Evolutionary conservation across 2,797 vertebrate genomes (phyloP).

Genomic region (Thamnophis elegans): DNA sequence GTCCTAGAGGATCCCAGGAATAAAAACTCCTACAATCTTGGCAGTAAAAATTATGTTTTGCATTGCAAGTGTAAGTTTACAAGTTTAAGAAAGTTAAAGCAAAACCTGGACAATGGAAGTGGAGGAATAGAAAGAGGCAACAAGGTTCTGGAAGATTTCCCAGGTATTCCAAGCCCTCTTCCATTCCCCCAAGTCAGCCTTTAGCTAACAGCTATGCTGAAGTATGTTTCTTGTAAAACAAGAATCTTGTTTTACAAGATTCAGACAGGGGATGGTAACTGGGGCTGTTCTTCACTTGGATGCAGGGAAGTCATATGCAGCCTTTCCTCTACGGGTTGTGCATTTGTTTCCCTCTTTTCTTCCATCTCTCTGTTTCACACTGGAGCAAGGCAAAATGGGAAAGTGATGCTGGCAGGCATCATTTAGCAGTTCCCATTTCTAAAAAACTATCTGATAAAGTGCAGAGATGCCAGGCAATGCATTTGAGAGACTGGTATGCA

Average conservation of each 20-base stretch:
- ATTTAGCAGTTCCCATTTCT: neutral
- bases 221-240: neutral
- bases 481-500: neutral
- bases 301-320: neutral
- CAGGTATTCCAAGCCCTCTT: neutral
- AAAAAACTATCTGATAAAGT: neutral
- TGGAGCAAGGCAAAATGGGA: neutral
- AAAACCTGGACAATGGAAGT: neutral
- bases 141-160: neutral
- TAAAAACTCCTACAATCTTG: neutral
- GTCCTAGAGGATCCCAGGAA: neutral
- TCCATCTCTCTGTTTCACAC: neutral
- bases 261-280: constrained; percentile 4
- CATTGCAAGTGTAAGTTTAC: neutral
- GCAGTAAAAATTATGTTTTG: neutral
- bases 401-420: neutral
- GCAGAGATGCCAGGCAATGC: neutral
- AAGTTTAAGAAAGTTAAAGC: neutral
- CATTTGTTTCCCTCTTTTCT: neutral
- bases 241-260: neutral
- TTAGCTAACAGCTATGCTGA: neutral
- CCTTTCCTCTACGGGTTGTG: neutral
- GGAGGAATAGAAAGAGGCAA: neutral
- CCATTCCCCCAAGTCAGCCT: neutral
- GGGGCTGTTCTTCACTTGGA: neutral